Evolutionary conservation across 1,140 invertebrate genomes (phyloP), one percentile per base, ranked within the genome.

Genomic region (Xylocopa sonorina): DNA sequence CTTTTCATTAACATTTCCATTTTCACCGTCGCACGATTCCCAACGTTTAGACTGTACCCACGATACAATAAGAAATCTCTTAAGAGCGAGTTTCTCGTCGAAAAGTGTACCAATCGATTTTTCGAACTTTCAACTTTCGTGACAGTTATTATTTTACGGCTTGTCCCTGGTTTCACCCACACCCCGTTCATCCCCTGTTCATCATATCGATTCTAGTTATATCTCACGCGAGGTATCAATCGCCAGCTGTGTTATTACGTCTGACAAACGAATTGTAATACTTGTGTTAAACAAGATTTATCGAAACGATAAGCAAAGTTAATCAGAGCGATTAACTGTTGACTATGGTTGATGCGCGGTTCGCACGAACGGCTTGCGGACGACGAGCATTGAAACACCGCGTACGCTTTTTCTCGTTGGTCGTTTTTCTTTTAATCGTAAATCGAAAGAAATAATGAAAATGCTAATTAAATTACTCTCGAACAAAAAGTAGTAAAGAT

Each of bases 221-320:
- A 66, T 66, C 63, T 66, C 63, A 66, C 63, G 63, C 63, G 43
- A 66, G 16, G 63, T 66, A 66, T 66, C 63, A 66, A 66, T 66
- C 63, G 43, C 21, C 9, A 12, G 32, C 63, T 24, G 29, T 27
- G 63, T 48, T 48, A 66, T 66, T 66, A 66, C 63, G 63, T 32
- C 12, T 43, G 63, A 48, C 63, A 48, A 66, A 24, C 63, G 63
- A 29, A 66, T 66, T 66, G 63, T 66, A 66, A 66, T 66, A 66
- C 64, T 68, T 34, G 46, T 27, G 64, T 68, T 68, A 68, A 68
- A 68, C 64, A 51, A 68, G 64, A 68, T 68, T 51, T 46, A 68
- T 68, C 29, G 64, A 24, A 50, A 34, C 29, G 64, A 53, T 53
- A 68, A 29, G 43, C 29, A 32, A 9, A 48, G 32, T 43, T 66